Evolutionary conservation across 2,113 vertebrate species (phyloP).

Genomic region (Microtus ochrogaster): DNA sequence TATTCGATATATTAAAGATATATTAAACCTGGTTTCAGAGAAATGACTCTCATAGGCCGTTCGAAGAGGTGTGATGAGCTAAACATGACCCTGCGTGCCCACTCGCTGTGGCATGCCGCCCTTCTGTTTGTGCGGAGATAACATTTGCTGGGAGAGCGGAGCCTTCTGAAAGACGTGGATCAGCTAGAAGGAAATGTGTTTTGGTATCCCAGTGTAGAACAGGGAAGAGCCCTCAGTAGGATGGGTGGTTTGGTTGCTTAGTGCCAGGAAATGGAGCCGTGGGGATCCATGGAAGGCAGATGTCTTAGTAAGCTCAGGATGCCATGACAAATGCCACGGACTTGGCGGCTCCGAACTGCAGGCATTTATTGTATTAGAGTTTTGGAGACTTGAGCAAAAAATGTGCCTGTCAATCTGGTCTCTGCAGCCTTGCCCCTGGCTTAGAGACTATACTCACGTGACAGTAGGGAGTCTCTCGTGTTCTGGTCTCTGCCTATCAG

Average conservation of each 20-base stretch:
- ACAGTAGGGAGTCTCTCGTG: background rate
- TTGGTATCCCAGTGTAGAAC: background rate
- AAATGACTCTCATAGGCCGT: background rate
- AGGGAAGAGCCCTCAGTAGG: background rate
- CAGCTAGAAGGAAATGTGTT: background rate
- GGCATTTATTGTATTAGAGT: background rate
- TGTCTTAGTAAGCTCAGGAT: background rate
- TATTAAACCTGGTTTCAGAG: background rate
- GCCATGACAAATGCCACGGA: background rate
- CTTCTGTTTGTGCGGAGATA: background rate
- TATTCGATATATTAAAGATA: background rate
- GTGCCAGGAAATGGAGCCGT: background rate
- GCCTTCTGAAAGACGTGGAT: constrained; percentile 1
- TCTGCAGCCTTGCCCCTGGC: background rate
- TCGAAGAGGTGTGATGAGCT: background rate
- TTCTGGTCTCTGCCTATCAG: background rate
- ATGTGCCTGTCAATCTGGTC: background rate
- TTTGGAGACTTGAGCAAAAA: background rate
- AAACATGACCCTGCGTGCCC: background rate
- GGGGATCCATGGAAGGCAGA: background rate
- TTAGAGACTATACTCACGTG: background rate
- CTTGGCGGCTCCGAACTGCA: background rate
- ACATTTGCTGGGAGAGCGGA: background rate
- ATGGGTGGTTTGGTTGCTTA: background rate
- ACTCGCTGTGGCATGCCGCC: background rate